Evolutionary conservation across 2,113 vertebrate genomes (phyloP).

Genomic region (Lonchura striata): DNA sequence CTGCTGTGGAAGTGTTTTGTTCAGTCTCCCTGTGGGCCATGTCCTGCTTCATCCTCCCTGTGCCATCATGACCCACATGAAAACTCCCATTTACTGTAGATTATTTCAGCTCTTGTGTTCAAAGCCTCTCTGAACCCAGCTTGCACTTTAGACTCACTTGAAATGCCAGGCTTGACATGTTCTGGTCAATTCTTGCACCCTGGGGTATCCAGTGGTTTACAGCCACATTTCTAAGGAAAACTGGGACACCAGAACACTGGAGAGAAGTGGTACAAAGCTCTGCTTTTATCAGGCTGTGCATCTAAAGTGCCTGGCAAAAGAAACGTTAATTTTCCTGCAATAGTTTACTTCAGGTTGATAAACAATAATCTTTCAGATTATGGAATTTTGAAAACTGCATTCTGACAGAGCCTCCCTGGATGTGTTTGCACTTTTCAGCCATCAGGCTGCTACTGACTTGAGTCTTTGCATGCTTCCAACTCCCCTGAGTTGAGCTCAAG

Average conservation of each 20-base stretch:
- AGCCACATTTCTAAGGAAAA: not conserved
- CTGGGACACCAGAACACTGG: not conserved
- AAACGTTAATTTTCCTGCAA: not conserved
- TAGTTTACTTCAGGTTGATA: not conserved
- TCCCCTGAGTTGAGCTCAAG: slow-evolving; percentile 31
- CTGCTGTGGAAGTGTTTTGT: not conserved
- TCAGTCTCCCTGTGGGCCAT: not conserved
- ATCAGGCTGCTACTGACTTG: not conserved
- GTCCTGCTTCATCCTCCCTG: not conserved
- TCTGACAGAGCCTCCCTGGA: slow-evolving; percentile 8
- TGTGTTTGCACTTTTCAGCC: slow-evolving; percentile 13
- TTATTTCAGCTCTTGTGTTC: not conserved
- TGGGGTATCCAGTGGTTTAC: not conserved
- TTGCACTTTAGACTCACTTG: not conserved
- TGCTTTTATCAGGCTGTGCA: slow-evolving; percentile 11
- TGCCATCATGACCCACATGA: not conserved
- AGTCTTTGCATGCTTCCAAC: slow-evolving; percentile 11
- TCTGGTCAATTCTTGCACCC: not conserved
- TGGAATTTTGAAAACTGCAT: not conserved
- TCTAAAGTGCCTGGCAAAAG: slow-evolving; percentile 19
- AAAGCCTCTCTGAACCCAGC: slow-evolving; percentile 5
- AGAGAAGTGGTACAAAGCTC: not conserved
- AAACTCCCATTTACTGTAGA: not conserved
- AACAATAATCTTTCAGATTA: not conserved
- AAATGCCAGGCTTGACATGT: not conserved